A percentile compares a stretch with the other conserved stretches of the same genome.
Conservation (phyloP, 2,113 vertebrate species). For the Melanerpes aurifrons region DNA sequence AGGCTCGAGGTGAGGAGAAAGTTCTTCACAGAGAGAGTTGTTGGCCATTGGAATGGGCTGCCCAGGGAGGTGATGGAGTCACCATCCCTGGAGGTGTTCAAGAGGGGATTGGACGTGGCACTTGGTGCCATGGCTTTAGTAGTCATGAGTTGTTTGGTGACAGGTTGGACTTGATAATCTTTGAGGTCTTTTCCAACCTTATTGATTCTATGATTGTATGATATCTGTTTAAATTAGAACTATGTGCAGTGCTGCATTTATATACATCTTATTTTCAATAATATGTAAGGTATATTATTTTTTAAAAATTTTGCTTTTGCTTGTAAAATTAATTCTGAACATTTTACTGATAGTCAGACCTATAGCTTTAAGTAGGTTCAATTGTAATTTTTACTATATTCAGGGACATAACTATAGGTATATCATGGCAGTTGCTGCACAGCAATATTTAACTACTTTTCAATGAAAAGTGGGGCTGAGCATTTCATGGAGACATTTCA, state of each 20-base stretch:
- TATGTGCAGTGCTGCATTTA: accelerated
- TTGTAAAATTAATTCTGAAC: not conserved
- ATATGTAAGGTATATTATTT: not conserved
- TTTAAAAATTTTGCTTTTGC: not conserved
- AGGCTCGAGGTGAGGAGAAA: no score
- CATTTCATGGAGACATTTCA: not conserved
- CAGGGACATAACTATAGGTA: not conserved
- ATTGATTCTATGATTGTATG: no score
- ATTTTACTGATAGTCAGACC: not conserved
- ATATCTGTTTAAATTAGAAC: not conserved
- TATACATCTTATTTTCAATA: not conserved
- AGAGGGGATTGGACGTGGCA: no score
- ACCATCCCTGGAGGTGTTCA: no score
- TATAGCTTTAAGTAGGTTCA: not conserved
- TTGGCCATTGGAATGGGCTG: no score
- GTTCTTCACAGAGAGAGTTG: no score
- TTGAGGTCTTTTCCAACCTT: no score
- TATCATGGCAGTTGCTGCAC: not conserved
- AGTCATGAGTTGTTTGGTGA: no score
- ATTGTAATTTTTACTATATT: not conserved
- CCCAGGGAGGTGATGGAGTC: no score
- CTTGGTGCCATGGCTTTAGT: no score
- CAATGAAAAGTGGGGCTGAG: not conserved
- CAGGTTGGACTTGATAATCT: no score
- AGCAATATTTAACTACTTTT: not conserved